Percentiles rank a stretch among this genome's conserved stretches.
Evolutionary conservation across 2,113 vertebrate genomes (phyloP).

Genomic region (Bambusicola thoracicus): DNA sequence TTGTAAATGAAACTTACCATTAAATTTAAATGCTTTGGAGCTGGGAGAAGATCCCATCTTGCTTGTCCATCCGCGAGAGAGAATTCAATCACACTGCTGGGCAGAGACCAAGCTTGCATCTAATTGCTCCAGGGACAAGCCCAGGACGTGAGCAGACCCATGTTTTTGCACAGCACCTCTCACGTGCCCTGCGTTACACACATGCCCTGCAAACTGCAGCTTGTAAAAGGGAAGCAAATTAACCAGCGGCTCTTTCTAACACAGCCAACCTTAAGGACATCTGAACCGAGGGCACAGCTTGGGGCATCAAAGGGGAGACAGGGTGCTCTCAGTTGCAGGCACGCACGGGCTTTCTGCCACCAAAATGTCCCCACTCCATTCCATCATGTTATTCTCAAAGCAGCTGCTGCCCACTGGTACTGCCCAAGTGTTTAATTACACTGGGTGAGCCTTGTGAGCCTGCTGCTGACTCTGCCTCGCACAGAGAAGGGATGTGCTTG

Average conservation of each 20-base stretch:
- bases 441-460: background rate
- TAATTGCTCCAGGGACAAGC: background rate
- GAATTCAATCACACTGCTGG: background rate
- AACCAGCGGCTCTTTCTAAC: rapidly evolving
- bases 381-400: conserved; percentile 27
- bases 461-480: rapidly evolving
- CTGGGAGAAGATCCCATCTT: background rate
- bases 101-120: no score
- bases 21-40: background rate
- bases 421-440: conserved; percentile 5
- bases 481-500: background rate
- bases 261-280: conserved; percentile 27
- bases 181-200: rapidly evolving
- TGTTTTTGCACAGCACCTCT: background rate
- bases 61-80: rapidly evolving
- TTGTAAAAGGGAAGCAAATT: background rate
- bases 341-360: conserved; percentile 26
- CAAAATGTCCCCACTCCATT: background rate
- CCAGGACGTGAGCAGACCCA: background rate
- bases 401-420: conserved; percentile 34
- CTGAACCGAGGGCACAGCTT: background rate
- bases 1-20: background rate
- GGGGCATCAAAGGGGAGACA: background rate
- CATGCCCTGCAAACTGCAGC: rapidly evolving
- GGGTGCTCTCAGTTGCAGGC: background rate